Conservation (phyloP, 2,888 invertebrate genomes). For the Acleris laterana region DNA sequence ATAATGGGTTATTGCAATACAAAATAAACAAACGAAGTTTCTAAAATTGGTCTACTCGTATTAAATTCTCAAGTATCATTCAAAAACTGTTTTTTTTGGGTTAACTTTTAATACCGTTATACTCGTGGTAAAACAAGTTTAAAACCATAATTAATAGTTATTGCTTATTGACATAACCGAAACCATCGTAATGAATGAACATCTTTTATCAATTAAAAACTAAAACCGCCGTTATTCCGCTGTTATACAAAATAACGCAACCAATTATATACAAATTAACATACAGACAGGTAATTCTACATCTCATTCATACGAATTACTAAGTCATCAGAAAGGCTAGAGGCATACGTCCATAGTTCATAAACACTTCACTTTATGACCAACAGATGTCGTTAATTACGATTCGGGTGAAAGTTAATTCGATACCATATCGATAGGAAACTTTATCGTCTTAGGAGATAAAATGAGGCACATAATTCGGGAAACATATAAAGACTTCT, state of each 20-base stretch:
- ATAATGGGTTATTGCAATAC: too few relatives aligned
- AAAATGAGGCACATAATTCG: slow-evolving; percentile 39
- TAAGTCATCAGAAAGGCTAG: slow-evolving; percentile 15
- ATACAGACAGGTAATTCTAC: slow-evolving; percentile 6
- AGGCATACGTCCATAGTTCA: slow-evolving; percentile 33
- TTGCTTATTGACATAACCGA: too few relatives aligned
- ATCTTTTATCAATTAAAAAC: neutral
- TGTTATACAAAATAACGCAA: slow-evolving; percentile 1
- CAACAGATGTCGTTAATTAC: slow-evolving; percentile 35
- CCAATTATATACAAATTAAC: slow-evolving; percentile 2
- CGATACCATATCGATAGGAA: slow-evolving; percentile 32
- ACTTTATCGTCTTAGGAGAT: slow-evolving; percentile 23
- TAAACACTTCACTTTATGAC: slow-evolving; percentile 37
- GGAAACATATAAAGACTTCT: slow-evolving; percentile 35
- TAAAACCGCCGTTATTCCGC: neutral
- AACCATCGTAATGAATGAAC: neutral
- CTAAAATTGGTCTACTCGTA: too few relatives aligned
- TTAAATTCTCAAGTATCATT: too few relatives aligned
- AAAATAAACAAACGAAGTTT: too few relatives aligned
- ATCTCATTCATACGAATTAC: slow-evolving; percentile 23
- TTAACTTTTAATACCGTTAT: too few relatives aligned
- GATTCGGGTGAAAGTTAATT: slow-evolving; percentile 39
- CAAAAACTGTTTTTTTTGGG: too few relatives aligned
- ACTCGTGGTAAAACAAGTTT: too few relatives aligned
- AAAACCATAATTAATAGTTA: too few relatives aligned